Base-by-base conservation (phyloP, 2,888 invertebrate species). In the Drosophila neotestacea region DNA sequence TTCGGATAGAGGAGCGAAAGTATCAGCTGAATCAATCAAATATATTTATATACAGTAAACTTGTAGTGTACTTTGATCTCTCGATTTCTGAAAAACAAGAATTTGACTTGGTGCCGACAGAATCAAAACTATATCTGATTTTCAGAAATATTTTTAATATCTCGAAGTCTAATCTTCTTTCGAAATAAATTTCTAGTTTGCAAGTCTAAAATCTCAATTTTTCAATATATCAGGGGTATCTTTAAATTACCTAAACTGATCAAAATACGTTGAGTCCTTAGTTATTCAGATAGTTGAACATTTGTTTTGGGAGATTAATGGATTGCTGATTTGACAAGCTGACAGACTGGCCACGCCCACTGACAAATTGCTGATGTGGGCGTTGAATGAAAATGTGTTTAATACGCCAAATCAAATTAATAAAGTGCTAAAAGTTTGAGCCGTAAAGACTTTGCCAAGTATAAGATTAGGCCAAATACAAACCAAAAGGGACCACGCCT, bases 381-480 rank as follows among this genome's bases (percentile, higher is more conserved):
- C 52, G 46, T 46, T 41, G 65, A 62, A 67, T 65, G 69, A 54
- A 73, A 77, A 79, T 69, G 64, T 73, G 75, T 79, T 85, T 64
- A 85, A 78, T 83, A 41, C 70, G 77, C 69, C 66, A 64, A 83
- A 88, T 83, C 54, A 81, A 86, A 83, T 81, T 86, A 88, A 88
- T 88, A 84, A 77, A 73, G 79, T 62, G 79, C 79, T 66, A 68
- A 81, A 84, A 86, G 70, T 84, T 79, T 64, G 38, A 59, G 59
- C 50, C 59, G 5, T 61, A 63, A 70, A 73, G 55, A 67, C 81
- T 70, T 67, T 56, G 62, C 11, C 48, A 60, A 59, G 77, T 69
- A 64, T 69, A 74, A 41, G 55, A 46, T 47, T n/a, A 32, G 34
- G 32, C 30, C 13, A 55, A 13, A 39, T 5, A 30, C 10, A 5